Evolutionary conservation across 2,113 vertebrate species (phyloP).

Genomic region (Chascanopsetta lugubris): DNA sequence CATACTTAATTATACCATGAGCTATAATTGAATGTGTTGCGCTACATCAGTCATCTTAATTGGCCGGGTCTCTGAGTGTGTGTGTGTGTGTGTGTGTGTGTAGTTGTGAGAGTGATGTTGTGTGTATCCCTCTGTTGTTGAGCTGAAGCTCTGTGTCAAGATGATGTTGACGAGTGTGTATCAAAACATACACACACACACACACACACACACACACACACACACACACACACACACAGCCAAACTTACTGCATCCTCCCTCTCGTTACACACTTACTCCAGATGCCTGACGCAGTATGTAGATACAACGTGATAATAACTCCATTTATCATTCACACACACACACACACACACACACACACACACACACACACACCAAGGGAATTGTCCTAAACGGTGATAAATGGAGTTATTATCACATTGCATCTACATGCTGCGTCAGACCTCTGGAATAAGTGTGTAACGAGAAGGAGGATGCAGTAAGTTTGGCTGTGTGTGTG

Average conservation of each 20-base stretch:
- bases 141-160: too few species aligned
- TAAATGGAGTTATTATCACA: slow-evolving; percentile 53
- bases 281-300: too few species aligned
- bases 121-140: background rate
- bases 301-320: too few species aligned
- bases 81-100: slow-evolving; percentile 23
- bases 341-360: slow-evolving; percentile 12
- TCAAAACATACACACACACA: too few species aligned
- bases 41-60: slow-evolving; percentile 73
- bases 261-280: too few species aligned
- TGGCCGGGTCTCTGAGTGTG: slow-evolving; percentile 27
- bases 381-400: slow-evolving; percentile 28
- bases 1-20: slow-evolving; percentile 51
- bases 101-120: slow-evolving; percentile 12
- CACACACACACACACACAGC: slow-evolving; percentile 13
- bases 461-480: background rate
- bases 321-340: slow-evolving; percentile 10
- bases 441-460: background rate
- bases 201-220: too few species aligned
- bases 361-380: background rate
- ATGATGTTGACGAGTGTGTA: background rate
- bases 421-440: slow-evolving; percentile 3
- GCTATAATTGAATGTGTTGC: slow-evolving; percentile 65
- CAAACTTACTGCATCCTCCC: too few species aligned
- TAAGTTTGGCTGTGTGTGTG: too few species aligned